Evolutionary conservation across 1,140 invertebrate genomes (phyloP), one percentile per base, ranked within the genome.

Genomic region (Drosophila burlai): DNA sequence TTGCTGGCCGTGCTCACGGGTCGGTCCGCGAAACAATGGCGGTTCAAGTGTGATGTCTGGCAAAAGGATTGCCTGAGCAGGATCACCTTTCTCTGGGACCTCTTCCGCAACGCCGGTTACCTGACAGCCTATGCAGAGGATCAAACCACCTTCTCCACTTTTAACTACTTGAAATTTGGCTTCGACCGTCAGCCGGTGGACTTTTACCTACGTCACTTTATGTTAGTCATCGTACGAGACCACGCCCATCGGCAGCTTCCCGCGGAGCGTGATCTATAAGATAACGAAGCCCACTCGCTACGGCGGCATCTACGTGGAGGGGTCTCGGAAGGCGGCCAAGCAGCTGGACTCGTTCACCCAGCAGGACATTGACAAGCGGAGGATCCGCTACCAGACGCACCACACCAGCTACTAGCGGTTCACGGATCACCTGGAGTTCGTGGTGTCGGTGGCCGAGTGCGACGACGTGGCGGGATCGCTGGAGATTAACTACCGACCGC

Each of bases 121-220:
- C 93, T 95, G 1, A 98, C 98, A 0, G 95, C 95, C 1, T 96
- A 96, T 67, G 96, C 95, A 1, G 97, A 98, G 94, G 97, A 98
- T 90, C 92, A 94, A 3, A 94, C 95, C 0, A 91, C 93, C 10
- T 95, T 97, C 21, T 95, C 95, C 7, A 96, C 96, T 2, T 98
- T 98, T 81, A 97, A 97, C 93, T 98, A 96, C 92, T 78, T 95
- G 4, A 96, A 96, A 82, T 92, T 93, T n/a, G 97, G 97, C 1
- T 98, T 98, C 87, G 91, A 94, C 2, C 94, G 95, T 21, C 95
- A 94, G 21, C 97, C 97, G 0, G 97, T 96, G 0, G 96, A 98
- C 93, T 98, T 97, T 81, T 98, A 97, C 78, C 93, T 96, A 21
- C 93, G 96, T 24, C 96, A 96, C 0, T 97, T 97, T 82, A 94